A percentile compares a stretch with the other conserved stretches of the same genome.
These are phyloP conservation scores for Labrus mixtus DNA, from an alignment of 2,113 vertebrate genomes.

Conservation along the genomic window DNA sequence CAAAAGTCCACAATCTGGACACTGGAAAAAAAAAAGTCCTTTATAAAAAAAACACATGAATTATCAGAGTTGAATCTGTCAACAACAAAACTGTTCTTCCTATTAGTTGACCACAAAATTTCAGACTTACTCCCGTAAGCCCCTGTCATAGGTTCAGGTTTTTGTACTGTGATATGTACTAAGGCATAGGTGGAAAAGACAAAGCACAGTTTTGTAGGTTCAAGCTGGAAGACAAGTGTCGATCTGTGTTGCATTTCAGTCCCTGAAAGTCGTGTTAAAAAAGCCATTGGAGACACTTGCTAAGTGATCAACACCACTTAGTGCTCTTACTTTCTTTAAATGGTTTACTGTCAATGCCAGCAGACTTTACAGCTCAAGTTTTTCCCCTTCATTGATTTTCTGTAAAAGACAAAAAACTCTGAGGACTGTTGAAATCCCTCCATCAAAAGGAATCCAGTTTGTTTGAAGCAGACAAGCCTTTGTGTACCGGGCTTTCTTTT, in stretches of 20 bases:
- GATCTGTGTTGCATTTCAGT: conserved; percentile 62
- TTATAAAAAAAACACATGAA: conserved; percentile 58
- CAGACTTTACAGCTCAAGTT: conserved; percentile 60
- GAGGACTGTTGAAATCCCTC: too few relatives aligned
- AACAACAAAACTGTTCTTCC: conserved; percentile 67
- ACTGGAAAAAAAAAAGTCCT: conserved; percentile 60
- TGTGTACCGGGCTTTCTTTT: conserved; percentile 71
- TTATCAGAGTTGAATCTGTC: conserved; percentile 66
- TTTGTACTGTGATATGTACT: conserved; percentile 72
- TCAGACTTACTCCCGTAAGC: conserved; percentile 61
- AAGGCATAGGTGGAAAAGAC: conserved; percentile 62
- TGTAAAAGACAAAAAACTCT: conserved; percentile 53
- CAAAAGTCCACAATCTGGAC: conserved; percentile 59
- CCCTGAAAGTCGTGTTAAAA: conserved; percentile 53
- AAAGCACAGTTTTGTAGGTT: conserved; percentile 73
- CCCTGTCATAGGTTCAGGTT: conserved; percentile 60
- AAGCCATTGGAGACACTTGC: conserved; percentile 62
- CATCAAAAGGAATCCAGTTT: too few relatives aligned
- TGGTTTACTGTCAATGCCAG: conserved; percentile 71
- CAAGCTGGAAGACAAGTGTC: conserved; percentile 55
- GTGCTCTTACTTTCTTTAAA: conserved; percentile 56
- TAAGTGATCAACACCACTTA: conserved; percentile 55
- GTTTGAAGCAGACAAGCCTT: conserved; percentile 65
- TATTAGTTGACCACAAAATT: conserved; percentile 61
- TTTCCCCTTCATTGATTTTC: conserved; percentile 58